Base-by-base conservation (phyloP, 2,113 vertebrate species). In the Malurus cyaneus region DNA sequence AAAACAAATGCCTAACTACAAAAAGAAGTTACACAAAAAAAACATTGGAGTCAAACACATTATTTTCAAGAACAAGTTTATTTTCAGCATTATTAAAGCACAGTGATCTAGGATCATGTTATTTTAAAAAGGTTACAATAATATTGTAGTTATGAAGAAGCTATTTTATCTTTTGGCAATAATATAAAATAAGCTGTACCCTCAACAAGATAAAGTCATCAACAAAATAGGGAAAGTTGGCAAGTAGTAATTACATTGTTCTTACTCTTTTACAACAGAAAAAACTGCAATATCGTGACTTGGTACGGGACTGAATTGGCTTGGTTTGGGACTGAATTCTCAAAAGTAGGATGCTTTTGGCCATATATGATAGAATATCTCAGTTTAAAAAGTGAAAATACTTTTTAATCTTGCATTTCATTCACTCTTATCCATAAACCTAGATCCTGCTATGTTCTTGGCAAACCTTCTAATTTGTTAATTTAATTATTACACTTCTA, bases 401-500 rank as follows among this genome's bases (percentile, higher is more conserved):
- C 19, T 67, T 87, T 86, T 72, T 65, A 73, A 59, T 88, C 60
- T 84, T 92, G 76, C 11, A 32, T 80, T 92, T 86, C 9, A 16
- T 73, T 86, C n/a, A 53, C 19, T 72, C 8, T 49, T 62, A 65
- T 36, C 59, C 24, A 18, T 85, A 85, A 92, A 79, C 28, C n/a
- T 52, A 52, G n/a, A 81, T 84, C 49, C 29, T 71, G 12, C 26
- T 80, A 73, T 6, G 7, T 82, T 39, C 46, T 91, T 95, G 81
- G 46, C 81, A 80, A 54, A 70, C n/a, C 71, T 76, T 87, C 67
- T 72, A 53, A 72, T 95, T 81, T 82, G 46, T 86, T 94, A 92
- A 85, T 89, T 86, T 86, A 92, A 88, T 91, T 91, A 78, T 93
- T 95, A n/a, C 39, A 78, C 31, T 94, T 10, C 50, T 39, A 88